Evolutionary conservation across 2,113 vertebrate genomes (phyloP).

Genomic region (Oxyura jamaicensis): DNA sequence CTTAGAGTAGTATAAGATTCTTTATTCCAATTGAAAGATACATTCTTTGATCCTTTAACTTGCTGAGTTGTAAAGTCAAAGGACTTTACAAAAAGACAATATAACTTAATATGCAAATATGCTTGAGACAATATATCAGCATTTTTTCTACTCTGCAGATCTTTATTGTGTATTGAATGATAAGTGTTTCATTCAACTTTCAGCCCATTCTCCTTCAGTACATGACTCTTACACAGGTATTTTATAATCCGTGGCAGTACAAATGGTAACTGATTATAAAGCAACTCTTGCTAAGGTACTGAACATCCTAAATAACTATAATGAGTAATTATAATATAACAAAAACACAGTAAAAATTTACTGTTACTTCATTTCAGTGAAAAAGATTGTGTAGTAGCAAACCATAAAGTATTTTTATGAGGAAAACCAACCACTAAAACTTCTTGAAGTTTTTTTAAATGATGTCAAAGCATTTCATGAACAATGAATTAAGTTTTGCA

Average conservation of each 20-base stretch:
- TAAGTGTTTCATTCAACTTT: not conserved
- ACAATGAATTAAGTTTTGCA: not conserved
- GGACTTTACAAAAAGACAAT: not conserved
- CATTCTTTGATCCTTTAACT: not conserved
- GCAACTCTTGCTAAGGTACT: not conserved
- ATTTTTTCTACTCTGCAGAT: not conserved
- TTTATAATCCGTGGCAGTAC: not conserved
- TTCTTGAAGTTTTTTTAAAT: not conserved
- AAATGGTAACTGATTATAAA: not conserved
- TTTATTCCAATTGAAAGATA: not conserved
- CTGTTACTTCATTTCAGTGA: not conserved
- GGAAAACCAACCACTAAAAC: not conserved
- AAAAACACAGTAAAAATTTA: constrained; percentile 11
- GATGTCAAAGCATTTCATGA: not conserved
- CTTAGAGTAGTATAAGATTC: not conserved
- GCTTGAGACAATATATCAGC: not conserved
- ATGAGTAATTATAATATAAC: not conserved
- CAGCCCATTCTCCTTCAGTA: not conserved
- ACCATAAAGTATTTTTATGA: not conserved
- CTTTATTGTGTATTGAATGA: not conserved
- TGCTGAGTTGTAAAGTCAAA: not conserved
- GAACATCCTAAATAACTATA: not conserved
- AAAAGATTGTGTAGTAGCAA: not conserved
- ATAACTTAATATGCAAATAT: not conserved
- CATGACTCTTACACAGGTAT: not conserved